Evolutionary conservation across 2,797 vertebrate genomes (phyloP).

Genomic region (Periparus ater): DNA sequence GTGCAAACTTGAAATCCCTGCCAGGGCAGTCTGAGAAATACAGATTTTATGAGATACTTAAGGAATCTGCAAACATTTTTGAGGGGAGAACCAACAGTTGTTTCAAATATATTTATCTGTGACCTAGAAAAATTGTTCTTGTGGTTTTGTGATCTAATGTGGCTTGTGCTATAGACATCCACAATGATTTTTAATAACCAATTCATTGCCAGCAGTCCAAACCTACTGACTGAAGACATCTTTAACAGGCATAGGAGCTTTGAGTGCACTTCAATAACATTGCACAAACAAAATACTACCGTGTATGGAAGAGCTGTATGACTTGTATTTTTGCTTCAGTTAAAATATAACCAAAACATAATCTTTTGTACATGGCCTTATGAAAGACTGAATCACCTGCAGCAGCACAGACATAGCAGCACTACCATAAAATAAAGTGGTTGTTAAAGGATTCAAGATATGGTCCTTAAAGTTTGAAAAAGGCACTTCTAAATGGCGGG

Average conservation of each 20-base stretch:
- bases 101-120: constrained; percentile 20
- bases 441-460: neutral
- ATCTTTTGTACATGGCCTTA: neutral
- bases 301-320: neutral
- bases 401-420: neutral
- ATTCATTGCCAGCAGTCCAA: neutral
- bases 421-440: neutral
- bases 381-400: neutral
- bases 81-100: neutral
- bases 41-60: constrained; percentile 16
- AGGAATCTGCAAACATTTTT: constrained; percentile 23
- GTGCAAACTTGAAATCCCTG: neutral
- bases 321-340: constrained; percentile 22
- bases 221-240: neutral
- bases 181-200: neutral
- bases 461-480: neutral
- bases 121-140: constrained; percentile 15
- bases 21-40: neutral
- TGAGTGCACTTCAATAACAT: neutral
- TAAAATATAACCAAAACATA: constrained; percentile 27
- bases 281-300: neutral
- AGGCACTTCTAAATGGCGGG: neutral
- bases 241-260: neutral
- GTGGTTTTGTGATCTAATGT: neutral
- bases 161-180: neutral